Evolutionary conservation across 2,113 vertebrate species (phyloP).

Genomic region (Anolis sagrei): DNA sequence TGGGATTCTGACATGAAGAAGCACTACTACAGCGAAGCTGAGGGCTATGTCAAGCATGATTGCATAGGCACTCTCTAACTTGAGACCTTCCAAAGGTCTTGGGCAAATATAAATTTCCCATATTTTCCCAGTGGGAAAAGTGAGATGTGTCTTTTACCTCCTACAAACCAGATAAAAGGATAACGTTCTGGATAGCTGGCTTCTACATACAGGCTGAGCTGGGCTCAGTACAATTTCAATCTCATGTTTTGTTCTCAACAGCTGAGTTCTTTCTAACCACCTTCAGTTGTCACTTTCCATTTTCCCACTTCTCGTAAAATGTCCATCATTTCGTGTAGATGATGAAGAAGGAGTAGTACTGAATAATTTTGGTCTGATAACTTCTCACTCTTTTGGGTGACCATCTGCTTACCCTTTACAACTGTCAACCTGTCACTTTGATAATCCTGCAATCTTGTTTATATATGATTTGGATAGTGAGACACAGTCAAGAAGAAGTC

Average conservation of each 20-base stretch:
- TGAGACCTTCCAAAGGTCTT: too few relatives aligned
- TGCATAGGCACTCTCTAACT: too few relatives aligned
- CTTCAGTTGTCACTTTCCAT: neutral
- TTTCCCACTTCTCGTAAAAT: neutral
- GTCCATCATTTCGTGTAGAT: neutral
- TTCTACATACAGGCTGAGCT: neutral
- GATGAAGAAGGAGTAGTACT: neutral
- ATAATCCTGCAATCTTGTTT: neutral
- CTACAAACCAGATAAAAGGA: too few relatives aligned
- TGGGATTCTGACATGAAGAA: too few relatives aligned
- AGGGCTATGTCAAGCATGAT: too few relatives aligned
- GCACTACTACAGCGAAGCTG: too few relatives aligned
- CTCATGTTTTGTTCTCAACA: too few relatives aligned
- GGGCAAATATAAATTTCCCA: too few relatives aligned
- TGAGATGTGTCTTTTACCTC: too few relatives aligned
- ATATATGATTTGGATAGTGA: neutral
- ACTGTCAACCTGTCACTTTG: constrained; percentile 34
- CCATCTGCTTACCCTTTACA: neutral
- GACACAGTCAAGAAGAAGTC: neutral
- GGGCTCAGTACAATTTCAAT: neutral
- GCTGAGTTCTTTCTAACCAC: neutral
- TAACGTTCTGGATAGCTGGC: neutral
- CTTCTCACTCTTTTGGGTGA: neutral
- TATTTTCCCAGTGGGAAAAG: too few relatives aligned
- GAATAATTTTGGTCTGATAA: neutral